Evolutionary conservation across 2,888 invertebrate species (phyloP), one percentile per base, ranked within the genome.

Genomic region (Ormyrus nitidulus): DNA sequence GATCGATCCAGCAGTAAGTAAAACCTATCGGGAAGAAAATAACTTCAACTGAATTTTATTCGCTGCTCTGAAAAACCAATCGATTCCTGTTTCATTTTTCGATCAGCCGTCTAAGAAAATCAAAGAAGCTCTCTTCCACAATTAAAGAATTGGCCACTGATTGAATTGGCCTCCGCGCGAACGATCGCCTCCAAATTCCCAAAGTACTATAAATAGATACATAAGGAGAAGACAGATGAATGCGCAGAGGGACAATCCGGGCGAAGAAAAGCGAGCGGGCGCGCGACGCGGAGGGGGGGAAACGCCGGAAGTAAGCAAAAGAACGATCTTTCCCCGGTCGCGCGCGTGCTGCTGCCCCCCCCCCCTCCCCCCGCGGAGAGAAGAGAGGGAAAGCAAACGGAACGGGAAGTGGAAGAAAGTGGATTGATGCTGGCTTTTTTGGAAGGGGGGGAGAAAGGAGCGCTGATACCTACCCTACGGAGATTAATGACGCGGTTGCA

Each of bases 401-500:
- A 78, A 59, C 72, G 62, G 54, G 54, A 73, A 73, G 61, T 78
- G 54, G 78, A 72, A 78, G 78, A 68, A 73, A 72, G 68, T 78
- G 72, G 72, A 78, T 78, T 78, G 78, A 73, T 78, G 72, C 78
- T 72, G 66, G 19, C 72, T 66, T 78, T 77, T 78, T 72, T 46
- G 11, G 13, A 58, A 9, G 48, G 10, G 56, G 19, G 54, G 19
- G 13, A 51, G 59, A 46, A 51, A 75, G 69, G 49, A 19, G 77
- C 71, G 64, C 59, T 77, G 77, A 77, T 77, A 71, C 71, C 65
- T 34, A 10, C 61, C 71, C 61, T 54, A 58, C 65, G 65, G 58
- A 78, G 72, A 78, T 78, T 78, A 78, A 78, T 78, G 72, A 73
- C 68, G 68, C 54, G 65, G 77, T 61, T 78, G 78, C 72, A 72